Percentiles rank a stretch among this genome's conserved stretches.
Evolutionary conservation across 2,797 vertebrate species (phyloP).

Genomic region (Gorsachius magnificus): DNA sequence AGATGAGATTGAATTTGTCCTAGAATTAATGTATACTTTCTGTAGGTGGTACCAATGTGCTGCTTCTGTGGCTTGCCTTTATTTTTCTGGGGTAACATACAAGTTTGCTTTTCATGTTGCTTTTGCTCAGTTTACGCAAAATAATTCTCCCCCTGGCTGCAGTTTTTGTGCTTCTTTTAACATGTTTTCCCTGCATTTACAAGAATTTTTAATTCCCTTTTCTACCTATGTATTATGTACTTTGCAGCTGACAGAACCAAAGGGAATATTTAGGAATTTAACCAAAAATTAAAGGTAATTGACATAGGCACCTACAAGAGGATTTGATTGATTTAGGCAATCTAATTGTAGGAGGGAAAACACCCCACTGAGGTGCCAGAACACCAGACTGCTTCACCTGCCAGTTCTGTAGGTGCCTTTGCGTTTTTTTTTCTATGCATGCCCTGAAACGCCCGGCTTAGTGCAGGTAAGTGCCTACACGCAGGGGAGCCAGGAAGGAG

Average conservation of each 20-base stretch:
- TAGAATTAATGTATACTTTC: neutral
- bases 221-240: neutral
- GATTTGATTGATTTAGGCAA: neutral
- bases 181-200: neutral
- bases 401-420: neutral
- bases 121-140: neutral
- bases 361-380: neutral
- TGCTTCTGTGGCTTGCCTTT: neutral
- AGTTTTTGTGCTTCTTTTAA: neutral
- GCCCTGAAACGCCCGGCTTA: neutral
- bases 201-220: neutral
- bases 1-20: neutral
- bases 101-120: neutral
- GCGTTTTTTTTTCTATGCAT: neutral
- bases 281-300: neutral
- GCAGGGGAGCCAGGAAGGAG: neutral
- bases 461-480: neutral
- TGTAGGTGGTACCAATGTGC: neutral
- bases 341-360: neutral
- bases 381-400: neutral
- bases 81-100: accelerated
- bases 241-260: neutral
- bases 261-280: neutral
- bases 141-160: neutral
- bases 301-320: neutral